phyloP scores from a whole-genome alignment of 2,113 vertebrate species.

The Chaetorhynchus papuensis region DNA sequence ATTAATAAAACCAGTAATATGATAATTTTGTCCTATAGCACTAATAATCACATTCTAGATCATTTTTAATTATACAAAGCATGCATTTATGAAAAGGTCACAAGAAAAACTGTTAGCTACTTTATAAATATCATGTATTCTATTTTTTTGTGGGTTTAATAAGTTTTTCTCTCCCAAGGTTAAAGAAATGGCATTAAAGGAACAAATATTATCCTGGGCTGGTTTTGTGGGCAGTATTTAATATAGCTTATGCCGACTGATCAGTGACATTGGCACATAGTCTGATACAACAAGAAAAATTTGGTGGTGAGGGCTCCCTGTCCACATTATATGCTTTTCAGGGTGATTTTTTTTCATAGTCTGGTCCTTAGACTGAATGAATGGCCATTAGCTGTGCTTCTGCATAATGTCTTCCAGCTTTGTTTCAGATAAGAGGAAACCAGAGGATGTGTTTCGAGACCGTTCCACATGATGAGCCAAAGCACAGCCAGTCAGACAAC shows the following conservation, averaged over 20 bases:
- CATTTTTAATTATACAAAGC: not conserved
- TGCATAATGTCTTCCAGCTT: not conserved
- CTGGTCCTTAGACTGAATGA: not conserved
- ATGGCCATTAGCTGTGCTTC: not conserved
- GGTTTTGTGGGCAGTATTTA: not conserved
- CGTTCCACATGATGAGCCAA: not conserved
- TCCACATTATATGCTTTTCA: not conserved
- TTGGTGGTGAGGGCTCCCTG: not conserved
- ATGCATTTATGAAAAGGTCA: not conserved
- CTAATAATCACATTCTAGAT: not conserved
- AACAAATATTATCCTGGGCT: not conserved
- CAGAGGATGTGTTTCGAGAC: not conserved
- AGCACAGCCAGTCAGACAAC: not conserved
- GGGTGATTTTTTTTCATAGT: not conserved
- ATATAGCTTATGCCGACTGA: not conserved
- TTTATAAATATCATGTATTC: not conserved
- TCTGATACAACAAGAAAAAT: not conserved
- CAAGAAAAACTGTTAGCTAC: not conserved
- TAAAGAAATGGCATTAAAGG: not conserved
- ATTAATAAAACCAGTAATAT: not conserved
- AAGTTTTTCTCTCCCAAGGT: not conserved
- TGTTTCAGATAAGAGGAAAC: not conserved
- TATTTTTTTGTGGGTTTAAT: not conserved
- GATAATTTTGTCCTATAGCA: not conserved
- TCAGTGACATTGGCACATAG: fast-evolving